Conservation (phyloP, 2,797 vertebrate genomes). For the Masticophis lateralis region DNA sequence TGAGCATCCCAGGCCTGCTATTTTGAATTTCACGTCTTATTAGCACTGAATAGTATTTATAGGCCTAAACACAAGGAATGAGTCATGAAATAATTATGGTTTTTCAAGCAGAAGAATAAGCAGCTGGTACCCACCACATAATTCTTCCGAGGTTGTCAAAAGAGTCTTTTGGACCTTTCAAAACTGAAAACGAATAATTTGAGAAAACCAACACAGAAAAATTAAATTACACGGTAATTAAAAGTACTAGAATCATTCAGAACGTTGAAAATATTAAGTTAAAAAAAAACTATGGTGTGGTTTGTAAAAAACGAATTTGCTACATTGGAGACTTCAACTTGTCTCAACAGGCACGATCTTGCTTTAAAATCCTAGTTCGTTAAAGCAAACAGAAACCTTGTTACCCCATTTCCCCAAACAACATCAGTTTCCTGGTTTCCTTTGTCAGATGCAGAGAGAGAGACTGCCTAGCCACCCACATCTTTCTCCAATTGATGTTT, state of each 20-base stretch:
- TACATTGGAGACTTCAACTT: neutral
- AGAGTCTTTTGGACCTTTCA: neutral
- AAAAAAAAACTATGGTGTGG: neutral
- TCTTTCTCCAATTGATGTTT: neutral
- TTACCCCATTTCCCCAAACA: neutral
- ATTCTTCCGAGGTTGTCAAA: neutral
- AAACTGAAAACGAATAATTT: neutral
- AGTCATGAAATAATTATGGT: neutral
- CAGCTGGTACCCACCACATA: neutral
- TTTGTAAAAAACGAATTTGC: neutral
- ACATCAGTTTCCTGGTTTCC: neutral
- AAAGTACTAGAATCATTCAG: neutral
- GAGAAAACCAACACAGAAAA: neutral
- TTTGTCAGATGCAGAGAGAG: neutral
- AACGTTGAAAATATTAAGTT: neutral
- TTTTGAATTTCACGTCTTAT: neutral
- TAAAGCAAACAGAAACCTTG: neutral
- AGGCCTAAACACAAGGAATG: rapidly evolving
- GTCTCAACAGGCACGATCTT: neutral
- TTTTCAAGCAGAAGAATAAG: neutral
- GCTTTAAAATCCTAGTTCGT: neutral
- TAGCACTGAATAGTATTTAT: slow-evolving; percentile 14
- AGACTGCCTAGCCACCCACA: too few relatives aligned
- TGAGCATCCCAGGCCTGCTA: neutral
- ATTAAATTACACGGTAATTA: neutral